Base-by-base conservation (phyloP, 92 coral and sea anemone genomes). In the Porites cylindrica region DNA sequence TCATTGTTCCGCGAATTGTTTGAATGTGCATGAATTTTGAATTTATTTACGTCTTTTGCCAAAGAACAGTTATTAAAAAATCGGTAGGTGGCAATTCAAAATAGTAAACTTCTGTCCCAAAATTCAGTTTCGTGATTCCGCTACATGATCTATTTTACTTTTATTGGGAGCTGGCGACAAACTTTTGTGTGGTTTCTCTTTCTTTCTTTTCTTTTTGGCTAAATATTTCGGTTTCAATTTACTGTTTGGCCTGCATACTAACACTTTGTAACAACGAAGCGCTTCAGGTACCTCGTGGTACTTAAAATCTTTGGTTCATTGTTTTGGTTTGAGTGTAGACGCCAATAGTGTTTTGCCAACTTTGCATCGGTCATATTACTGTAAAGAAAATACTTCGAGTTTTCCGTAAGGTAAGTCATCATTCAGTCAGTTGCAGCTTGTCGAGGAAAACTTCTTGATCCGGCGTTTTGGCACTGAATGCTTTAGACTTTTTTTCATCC, bases 81-180 rank as follows among this genome's bases (percentile, higher is more conserved):
- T 16, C 77, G 10, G 86, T 82, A 32, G 86, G 78, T 70, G 77
- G 70, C 86, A 53, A 26, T 82, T 70, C 69, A 58, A 32, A 32
- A 29, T 47, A 66, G 17, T 13, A 32, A 81, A 82, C 26, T 29
- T 59, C 43, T 66, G 59, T 56, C 60, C 59, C 32, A n/a, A 61
- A 56, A 24, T 8, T 16, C 47, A 56, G 43, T 23, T 11, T 29
- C 12, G 76, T 20, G 3, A 19, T 29, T 13, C 16, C 54, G 11
- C 18, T 18, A 52, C 8, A 3, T 1, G 43, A 20, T 63, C 20
- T 64, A 63, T 64, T 9, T 53, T 14, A 60, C 47, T 52, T 10
- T 18, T 7, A 5, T 24, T 3, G 14, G 24, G 2, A 64, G 26
- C 17, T 17, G 8, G 66, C 47, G 47, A 54, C 14, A 54, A 54